Conservation (phyloP, 2,797 vertebrate genomes). For the Arrhamphus sclerolepis region DNA sequence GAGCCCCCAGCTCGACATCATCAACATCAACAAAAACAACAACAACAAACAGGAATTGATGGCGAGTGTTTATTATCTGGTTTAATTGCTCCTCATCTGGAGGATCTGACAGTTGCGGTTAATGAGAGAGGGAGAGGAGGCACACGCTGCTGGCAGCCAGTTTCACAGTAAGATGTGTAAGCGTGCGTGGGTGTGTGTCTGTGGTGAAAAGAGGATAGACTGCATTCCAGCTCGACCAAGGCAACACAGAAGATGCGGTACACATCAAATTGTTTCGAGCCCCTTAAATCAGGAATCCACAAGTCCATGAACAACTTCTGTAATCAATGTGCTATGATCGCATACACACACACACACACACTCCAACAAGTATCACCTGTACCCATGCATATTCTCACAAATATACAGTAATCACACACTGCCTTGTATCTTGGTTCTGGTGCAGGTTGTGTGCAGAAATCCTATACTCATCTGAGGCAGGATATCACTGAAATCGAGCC, state of each 20-base stretch:
- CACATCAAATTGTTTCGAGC: constrained; percentile 52
- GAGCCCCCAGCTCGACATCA: constrained; percentile 78
- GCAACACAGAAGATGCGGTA: constrained; percentile 42
- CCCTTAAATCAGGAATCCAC: constrained; percentile 47
- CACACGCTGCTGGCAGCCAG: constrained; percentile 74
- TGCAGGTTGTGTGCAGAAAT: constrained; percentile 42
- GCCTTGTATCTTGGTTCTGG: constrained; percentile 13
- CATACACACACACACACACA: neutral
- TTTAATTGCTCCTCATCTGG: constrained; percentile 89
- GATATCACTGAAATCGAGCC: constrained; percentile 71
- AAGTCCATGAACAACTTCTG: constrained; percentile 26
- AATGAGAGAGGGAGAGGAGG: constrained; percentile 85
- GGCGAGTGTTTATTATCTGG: constrained; percentile 87
- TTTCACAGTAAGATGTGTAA: constrained; percentile 67
- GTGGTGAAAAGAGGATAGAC: constrained; percentile 46
- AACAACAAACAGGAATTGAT: constrained; percentile 87
- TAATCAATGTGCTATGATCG: constrained; percentile 42
- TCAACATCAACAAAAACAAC: constrained; percentile 78
- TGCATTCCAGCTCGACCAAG: constrained; percentile 55
- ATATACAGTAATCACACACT: constrained; percentile 11
- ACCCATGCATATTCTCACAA: constrained; percentile 9
- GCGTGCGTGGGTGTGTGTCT: constrained; percentile 34
- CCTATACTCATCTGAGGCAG: constrained; percentile 64
- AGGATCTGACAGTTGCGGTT: constrained; percentile 89
- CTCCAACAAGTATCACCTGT: constrained; percentile 19